Evolutionary conservation across 37 sponge, comb jelly and placozoan genomes (phyloP), one percentile per base, ranked within the genome.

Genomic region (Aplysina aerophoba): DNA sequence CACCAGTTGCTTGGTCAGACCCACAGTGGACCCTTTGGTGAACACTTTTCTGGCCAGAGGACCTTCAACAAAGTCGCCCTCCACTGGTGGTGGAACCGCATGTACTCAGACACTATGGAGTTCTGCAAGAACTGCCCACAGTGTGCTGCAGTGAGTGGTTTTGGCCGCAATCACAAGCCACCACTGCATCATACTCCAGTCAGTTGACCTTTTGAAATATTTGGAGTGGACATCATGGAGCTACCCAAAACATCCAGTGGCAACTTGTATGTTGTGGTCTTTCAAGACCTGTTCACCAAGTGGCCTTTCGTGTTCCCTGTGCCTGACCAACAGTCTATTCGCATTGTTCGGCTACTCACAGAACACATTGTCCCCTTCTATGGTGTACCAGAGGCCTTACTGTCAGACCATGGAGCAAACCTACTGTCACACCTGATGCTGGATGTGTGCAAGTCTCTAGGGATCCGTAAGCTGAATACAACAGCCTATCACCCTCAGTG

Each of bases 31-130:
- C 35, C 22, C 31, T 31, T 77, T n/a, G 55, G 56, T 14, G 91
- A 84, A 0, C 91, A 90, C 37, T 90, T 90, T 73, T 90, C 88
- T n/a, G 87, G 84, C 16, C 79, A 84, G 0, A 34, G 84, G 15
- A 22, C 87, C 34, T 87, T 74, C 41, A 59, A 37, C 33, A 38
- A 89, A 13, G 1, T 89, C 2, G 0, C 36, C 12, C 38, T 21
- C 13, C 33, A 55, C 20, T 83, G 89, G 87, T 89, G 89, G 89
- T 92, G 93, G 89, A 58, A 79, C 16, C 64, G 87, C 1, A 87
- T 91, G 92, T 91, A 40, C 37, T 1, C 14, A 16, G 85, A 84
- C 57, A 81, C 58, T 0, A 22, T 85, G 0, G 30, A 50, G 0
- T 81, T 57, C 79, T 84, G 83, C 37, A 31, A 33, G 4, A 35